These are phyloP conservation scores for Ptyas mucosa DNA, from an alignment of 2,113 vertebrate species.

Conservation along the genomic window DNA sequence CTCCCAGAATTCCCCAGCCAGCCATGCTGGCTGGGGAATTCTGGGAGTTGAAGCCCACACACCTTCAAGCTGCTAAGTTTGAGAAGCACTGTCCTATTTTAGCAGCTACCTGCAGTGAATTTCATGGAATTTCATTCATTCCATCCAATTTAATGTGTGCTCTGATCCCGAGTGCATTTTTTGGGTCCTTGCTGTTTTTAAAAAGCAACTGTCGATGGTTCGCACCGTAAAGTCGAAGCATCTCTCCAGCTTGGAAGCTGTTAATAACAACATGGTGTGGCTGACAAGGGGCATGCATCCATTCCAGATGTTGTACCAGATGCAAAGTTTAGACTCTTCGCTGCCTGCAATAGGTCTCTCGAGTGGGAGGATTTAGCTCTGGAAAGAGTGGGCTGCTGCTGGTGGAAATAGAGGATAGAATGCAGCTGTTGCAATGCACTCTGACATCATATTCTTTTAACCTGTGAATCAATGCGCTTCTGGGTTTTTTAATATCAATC, in stretches of 20 bases:
- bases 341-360: not conserved
- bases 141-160: not conserved
- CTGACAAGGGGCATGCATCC: not conserved
- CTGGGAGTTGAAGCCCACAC: not conserved
- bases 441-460: not conserved
- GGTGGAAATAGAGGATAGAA: not conserved
- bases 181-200: not conserved
- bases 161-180: not conserved
- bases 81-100: not conserved
- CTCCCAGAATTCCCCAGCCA: no score
- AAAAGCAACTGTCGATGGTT: not conserved
- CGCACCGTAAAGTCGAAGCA: not conserved
- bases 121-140: not conserved
- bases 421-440: not conserved
- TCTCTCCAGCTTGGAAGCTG: not conserved
- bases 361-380: not conserved
- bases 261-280: not conserved
- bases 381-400: no score
- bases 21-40: no score
- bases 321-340: not conserved
- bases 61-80: no score
- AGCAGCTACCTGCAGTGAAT: not conserved
- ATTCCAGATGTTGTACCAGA: not conserved
- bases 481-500: not conserved
- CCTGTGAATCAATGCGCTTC: conserved; percentile 1